Conservation (phyloP, 1,140 invertebrate genomes). For the Danaus melanippus region DNA sequence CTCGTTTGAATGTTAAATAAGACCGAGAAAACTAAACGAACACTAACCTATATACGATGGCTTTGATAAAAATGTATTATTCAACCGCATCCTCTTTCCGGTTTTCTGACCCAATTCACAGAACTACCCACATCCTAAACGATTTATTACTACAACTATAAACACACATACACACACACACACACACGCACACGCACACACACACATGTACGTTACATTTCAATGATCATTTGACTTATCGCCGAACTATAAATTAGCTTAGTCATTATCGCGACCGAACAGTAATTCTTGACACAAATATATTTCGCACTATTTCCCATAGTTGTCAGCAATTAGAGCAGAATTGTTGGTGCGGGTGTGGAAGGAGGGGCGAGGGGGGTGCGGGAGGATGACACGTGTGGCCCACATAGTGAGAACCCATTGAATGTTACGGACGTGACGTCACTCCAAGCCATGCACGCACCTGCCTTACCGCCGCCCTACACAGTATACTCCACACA, state of each 20-base stretch:
- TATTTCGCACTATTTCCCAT: conserved; percentile 64
- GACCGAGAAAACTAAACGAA: too few species aligned
- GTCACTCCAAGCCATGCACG: conserved; percentile 35
- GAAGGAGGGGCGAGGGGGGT: conserved; percentile 18
- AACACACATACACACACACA: too few species aligned
- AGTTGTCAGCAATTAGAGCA: conserved; percentile 65
- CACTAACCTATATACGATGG: too few species aligned
- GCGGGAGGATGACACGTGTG: conserved; percentile 52
- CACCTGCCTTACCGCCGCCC: conserved; percentile 33
- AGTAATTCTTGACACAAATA: conserved; percentile 47
- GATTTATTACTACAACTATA: too few species aligned
- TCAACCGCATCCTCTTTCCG: too few species aligned
- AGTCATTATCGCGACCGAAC: conserved; percentile 51
- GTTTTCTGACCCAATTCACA: too few species aligned
- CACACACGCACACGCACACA: too few species aligned
- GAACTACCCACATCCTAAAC: too few species aligned
- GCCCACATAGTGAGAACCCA: conserved; percentile 60
- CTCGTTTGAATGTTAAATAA: too few species aligned
- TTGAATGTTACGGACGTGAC: conserved; percentile 55
- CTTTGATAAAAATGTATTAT: conserved; percentile 30
- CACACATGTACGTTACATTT: too few species aligned
- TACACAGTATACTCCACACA: background rate
- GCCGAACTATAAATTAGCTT: background rate
- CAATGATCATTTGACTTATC: too few species aligned
- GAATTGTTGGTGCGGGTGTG: conserved; percentile 34